Percentiles rank a stretch among this genome's conserved stretches.
Conservation (phyloP, 1,140 invertebrate genomes). For the Drosophila takahashii region DNA sequence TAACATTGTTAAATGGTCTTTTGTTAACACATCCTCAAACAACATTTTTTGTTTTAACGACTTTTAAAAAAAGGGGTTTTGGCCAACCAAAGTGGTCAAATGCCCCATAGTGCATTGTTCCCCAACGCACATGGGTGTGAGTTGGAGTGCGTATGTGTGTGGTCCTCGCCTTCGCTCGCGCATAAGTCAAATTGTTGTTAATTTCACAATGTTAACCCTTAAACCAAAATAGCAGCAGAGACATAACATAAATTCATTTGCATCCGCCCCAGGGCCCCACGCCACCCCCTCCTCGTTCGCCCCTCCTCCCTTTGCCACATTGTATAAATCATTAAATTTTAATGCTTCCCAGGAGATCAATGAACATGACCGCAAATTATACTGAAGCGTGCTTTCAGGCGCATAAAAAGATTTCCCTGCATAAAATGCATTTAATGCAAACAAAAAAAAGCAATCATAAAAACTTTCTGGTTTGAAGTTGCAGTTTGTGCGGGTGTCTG, state of each 20-base stretch:
- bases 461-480: slow-evolving; percentile 68
- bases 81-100: no score
- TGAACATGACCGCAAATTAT: slow-evolving; percentile 83
- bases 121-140: slow-evolving; percentile 3
- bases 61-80: no score
- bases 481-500: slow-evolving; percentile 26
- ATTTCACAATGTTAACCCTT: slow-evolving; percentile 75
- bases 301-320: slow-evolving; percentile 24
- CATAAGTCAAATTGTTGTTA: slow-evolving; percentile 81
- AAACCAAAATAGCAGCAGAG: slow-evolving; percentile 61
- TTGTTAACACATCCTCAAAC: no score
- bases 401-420: slow-evolving; percentile 72
- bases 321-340: slow-evolving; percentile 83
- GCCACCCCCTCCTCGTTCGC: neutral
- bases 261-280: neutral
- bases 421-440: slow-evolving; percentile 72
- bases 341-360: slow-evolving; percentile 83
- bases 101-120: no score
- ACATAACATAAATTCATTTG: slow-evolving; percentile 77
- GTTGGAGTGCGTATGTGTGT: slow-evolving; percentile 1
- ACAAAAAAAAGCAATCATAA: slow-evolving; percentile 43
- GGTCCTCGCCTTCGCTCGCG: slow-evolving; percentile 51
- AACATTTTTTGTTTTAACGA: no score
- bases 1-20: no score
- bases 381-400: slow-evolving; percentile 81